Evolutionary conservation across 2,113 vertebrate genomes (phyloP).

Genomic region (Zosterops pallidus): DNA sequence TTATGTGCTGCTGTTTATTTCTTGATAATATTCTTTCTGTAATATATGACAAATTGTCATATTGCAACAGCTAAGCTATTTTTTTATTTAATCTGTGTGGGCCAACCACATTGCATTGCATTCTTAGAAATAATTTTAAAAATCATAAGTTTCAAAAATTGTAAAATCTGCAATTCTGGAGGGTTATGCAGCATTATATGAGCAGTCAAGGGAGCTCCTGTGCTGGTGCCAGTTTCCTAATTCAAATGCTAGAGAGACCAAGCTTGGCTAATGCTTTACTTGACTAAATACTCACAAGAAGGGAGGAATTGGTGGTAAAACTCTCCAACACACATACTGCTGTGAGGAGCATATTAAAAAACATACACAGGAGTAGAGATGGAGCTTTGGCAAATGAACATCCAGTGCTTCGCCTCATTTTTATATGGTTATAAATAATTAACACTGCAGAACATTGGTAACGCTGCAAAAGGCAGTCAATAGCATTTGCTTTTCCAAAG

Average conservation of each 20-base stretch:
- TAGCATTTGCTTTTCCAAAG: neutral
- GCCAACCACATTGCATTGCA: neutral
- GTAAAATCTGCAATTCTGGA: neutral
- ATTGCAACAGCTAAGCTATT: constrained; percentile 11
- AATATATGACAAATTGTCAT: constrained; percentile 1
- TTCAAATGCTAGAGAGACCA: neutral
- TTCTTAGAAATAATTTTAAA: neutral
- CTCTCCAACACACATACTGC: neutral
- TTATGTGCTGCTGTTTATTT: constrained; percentile 39
- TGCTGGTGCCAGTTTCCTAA: neutral
- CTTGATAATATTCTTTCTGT: neutral
- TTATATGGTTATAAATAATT: constrained; percentile 17
- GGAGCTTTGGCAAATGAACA: neutral
- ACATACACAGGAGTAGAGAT: neutral
- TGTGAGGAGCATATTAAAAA: neutral
- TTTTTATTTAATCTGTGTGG: neutral
- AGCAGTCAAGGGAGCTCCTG: neutral
- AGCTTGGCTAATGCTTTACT: neutral
- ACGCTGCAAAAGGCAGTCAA: neutral
- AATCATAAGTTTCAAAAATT: neutral
- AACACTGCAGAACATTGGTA: neutral
- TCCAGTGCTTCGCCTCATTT: neutral
- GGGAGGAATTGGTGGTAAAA: neutral
- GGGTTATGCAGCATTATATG: neutral
- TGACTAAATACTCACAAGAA: neutral